Conservation (phyloP, 2,797 vertebrate genomes). For the Pterois miles region DNA sequence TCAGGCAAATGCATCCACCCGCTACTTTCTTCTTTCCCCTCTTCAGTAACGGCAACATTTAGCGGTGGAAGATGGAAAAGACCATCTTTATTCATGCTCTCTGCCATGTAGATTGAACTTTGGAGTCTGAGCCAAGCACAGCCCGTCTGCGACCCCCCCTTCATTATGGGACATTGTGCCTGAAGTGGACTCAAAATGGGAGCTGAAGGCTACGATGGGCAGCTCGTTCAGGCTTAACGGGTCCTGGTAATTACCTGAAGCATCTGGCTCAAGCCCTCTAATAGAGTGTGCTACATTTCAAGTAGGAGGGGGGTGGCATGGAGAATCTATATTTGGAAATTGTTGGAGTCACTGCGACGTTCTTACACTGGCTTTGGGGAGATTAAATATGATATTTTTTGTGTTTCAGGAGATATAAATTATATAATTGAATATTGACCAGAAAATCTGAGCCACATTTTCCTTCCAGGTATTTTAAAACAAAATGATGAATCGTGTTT, state of each 20-base stretch:
- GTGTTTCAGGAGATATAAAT: slow-evolving; percentile 40
- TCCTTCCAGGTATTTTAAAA: slow-evolving; percentile 29
- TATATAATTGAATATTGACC: slow-evolving; percentile 48
- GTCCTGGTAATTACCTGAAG: slow-evolving; percentile 71
- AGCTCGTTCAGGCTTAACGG: slow-evolving; percentile 70
- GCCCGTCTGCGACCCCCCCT: slow-evolving; percentile 53
- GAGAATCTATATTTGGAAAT: slow-evolving; percentile 65
- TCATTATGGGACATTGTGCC: slow-evolving; percentile 72
- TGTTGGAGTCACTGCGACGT: slow-evolving; percentile 36
- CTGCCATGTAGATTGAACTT: slow-evolving; percentile 68
- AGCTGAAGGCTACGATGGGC: slow-evolving; percentile 63
- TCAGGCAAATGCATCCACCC: slow-evolving; percentile 48
- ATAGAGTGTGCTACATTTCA: slow-evolving; percentile 69
- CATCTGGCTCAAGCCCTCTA: slow-evolving; percentile 59
- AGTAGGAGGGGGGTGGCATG: slow-evolving; percentile 36
- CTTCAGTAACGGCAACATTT: slow-evolving; percentile 47
- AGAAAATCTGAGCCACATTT: slow-evolving; percentile 9
- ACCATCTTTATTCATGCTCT: slow-evolving; percentile 68
- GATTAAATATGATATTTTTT: slow-evolving; percentile 18
- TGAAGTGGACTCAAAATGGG: slow-evolving; percentile 71
- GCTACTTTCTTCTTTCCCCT: slow-evolving; percentile 24
- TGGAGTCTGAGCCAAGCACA: slow-evolving; percentile 49
- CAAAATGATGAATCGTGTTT: slow-evolving; percentile 38
- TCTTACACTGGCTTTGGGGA: slow-evolving; percentile 30
- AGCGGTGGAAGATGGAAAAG: slow-evolving; percentile 49